These are phyloP conservation scores for Drosophila nigromelanica DNA, from an alignment of 1,140 invertebrate genomes.

Conservation along the genomic window DNA sequence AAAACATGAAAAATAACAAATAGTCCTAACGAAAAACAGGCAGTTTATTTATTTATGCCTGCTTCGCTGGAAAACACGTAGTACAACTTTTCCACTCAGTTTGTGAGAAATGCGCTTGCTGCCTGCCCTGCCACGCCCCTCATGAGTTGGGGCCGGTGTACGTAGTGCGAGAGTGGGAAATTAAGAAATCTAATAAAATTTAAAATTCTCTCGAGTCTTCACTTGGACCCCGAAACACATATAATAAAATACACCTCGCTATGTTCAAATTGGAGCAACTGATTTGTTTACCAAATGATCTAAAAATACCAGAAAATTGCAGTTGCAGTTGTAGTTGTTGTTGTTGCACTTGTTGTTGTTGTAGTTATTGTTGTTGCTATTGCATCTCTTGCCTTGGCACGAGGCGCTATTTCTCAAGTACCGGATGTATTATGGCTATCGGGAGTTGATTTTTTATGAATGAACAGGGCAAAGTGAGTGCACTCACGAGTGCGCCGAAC, in stretches of 20 bases:
- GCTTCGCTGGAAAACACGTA: constrained; percentile 22
- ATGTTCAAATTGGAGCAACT: constrained; percentile 48
- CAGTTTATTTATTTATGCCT: constrained; percentile 38
- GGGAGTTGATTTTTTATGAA: constrained; percentile 62
- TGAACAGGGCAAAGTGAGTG: constrained; percentile 34
- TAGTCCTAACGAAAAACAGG: neutral
- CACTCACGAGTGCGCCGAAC: constrained; percentile 19
- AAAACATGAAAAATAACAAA: neutral
- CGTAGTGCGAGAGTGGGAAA: constrained; percentile 38
- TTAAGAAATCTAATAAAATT: constrained; percentile 54
- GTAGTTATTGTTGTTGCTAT: neutral
- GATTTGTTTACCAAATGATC: constrained; percentile 59
- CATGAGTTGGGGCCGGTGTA: neutral
- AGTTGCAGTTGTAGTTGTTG: constrained; percentile 5
- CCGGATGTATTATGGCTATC: constrained; percentile 54
- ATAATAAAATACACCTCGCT: constrained; percentile 27
- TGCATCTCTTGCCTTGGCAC: constrained; percentile 36
- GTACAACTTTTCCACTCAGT: neutral
- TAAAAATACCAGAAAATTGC: constrained; percentile 59
- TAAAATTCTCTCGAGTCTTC: constrained; percentile 31
- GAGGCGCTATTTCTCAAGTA: constrained; percentile 47
- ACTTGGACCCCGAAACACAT: constrained; percentile 1
- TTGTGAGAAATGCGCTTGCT: constrained; percentile 22
- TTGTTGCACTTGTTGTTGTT: neutral
- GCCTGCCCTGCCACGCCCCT: neutral